A percentile compares a stretch with the other conserved stretches of the same genome.
phyloP scores from a whole-genome alignment of 2,797 vertebrate species.

The Sebastes hubbsi region DNA sequence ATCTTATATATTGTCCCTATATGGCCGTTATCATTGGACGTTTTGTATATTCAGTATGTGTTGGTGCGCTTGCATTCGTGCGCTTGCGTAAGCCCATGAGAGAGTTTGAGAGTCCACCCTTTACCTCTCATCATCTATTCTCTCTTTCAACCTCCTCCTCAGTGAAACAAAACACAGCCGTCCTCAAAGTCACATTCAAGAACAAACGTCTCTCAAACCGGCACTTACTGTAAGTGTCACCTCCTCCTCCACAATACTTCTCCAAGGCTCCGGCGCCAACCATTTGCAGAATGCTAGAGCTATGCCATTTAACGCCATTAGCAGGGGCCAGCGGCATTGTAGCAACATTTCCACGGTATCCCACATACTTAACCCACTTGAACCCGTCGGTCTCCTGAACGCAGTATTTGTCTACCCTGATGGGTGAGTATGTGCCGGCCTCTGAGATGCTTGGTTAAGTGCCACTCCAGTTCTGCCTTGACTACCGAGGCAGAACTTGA shows the following conservation, averaged over 20 bases:
- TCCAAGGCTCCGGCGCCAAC: slow-evolving; percentile 8
- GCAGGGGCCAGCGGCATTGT: slow-evolving; percentile 9
- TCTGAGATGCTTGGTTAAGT: slow-evolving; percentile 36
- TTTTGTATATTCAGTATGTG: not conserved
- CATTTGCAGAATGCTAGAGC: slow-evolving; percentile 33
- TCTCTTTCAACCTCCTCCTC: slow-evolving; percentile 25
- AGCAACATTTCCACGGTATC: slow-evolving; percentile 43
- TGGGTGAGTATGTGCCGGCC: slow-evolving; percentile 3
- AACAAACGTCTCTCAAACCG: slow-evolving; percentile 49
- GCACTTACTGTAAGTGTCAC: slow-evolving; percentile 43
- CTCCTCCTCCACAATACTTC: slow-evolving; percentile 14
- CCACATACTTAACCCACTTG: slow-evolving; percentile 55
- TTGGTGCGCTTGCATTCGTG: not conserved
- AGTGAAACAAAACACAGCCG: slow-evolving; percentile 42
- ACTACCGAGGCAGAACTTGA: not conserved
- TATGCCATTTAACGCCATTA: slow-evolving; percentile 46
- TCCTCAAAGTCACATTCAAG: slow-evolving; percentile 63
- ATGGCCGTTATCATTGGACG: not conserved
- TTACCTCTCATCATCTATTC: slow-evolving; percentile 2
- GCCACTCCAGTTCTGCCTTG: slow-evolving; percentile 19
- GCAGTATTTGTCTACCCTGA: slow-evolving; percentile 11
- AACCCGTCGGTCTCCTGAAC: slow-evolving; percentile 11
- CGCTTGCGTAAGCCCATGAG: not conserved
- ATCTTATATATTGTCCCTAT: slow-evolving; percentile 22
- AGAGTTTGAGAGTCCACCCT: not conserved